These are phyloP conservation scores for Belonocnema kinseyi DNA, from an alignment of 1,140 invertebrate genomes.

Conservation along the genomic window DNA sequence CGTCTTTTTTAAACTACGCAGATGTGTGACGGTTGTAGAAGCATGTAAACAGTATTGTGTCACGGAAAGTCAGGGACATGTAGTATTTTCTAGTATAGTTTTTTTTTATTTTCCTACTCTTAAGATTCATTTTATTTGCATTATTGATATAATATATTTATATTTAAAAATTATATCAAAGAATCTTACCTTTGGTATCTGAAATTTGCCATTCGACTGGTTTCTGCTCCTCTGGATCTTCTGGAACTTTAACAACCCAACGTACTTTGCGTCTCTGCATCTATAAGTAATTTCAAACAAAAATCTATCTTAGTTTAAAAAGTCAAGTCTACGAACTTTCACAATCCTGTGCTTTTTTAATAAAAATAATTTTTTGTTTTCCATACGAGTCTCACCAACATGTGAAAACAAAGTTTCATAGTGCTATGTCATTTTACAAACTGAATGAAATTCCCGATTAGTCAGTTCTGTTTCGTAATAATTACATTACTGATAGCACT, in stretches of 20 bases:
- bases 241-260: constrained; percentile 76
- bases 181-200: constrained; percentile 74
- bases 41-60: constrained; percentile 4
- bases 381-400: no score
- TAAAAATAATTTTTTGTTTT: no score
- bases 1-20: constrained; percentile 29
- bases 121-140: background rate
- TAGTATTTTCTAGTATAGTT: background rate
- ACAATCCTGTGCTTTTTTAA: no score
- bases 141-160: no score
- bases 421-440: background rate
- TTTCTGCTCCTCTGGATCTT: constrained; percentile 66
- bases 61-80: background rate
- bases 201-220: constrained; percentile 76
- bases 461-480: constrained; percentile 8
- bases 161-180: constrained; percentile 2
- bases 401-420: background rate
- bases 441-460: constrained; percentile 3
- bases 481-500: constrained; percentile 9
- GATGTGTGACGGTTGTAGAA: background rate
- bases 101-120: background rate
- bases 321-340: background rate
- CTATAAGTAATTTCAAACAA: background rate
- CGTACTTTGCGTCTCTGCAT: constrained; percentile 11
- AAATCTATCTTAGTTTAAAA: background rate